Evolutionary conservation across 2,113 vertebrate genomes (phyloP).

Genomic region (Picathartes gymnocephalus): DNA sequence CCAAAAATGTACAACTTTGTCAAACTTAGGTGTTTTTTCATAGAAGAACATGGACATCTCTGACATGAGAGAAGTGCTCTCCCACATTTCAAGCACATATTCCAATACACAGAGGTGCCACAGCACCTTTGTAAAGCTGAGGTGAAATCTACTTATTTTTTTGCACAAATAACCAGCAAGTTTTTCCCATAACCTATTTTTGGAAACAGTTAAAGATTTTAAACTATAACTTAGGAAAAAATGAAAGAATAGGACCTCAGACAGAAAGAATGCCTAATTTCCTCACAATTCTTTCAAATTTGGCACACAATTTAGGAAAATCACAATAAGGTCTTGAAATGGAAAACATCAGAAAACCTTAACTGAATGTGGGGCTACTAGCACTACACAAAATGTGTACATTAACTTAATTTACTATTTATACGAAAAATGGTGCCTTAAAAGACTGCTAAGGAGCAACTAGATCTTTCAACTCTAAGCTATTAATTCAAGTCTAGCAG

Average conservation of each 20-base stretch:
- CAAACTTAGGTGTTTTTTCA: not conserved
- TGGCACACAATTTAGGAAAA: not conserved
- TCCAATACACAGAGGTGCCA: not conserved
- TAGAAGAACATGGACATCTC: not conserved
- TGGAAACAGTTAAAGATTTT: not conserved
- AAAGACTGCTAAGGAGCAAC: not conserved
- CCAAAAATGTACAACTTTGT: not conserved
- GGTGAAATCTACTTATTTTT: not conserved
- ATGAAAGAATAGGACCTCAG: not conserved
- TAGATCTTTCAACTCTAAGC: not conserved
- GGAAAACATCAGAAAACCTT: not conserved
- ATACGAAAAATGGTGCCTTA: not conserved
- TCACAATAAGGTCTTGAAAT: not conserved
- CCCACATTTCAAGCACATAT: not conserved
- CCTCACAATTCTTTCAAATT: not conserved
- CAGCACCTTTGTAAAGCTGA: not conserved
- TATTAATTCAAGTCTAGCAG: not conserved
- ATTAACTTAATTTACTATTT: not conserved
- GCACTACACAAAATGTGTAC: not conserved
- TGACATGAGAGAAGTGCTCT: not conserved
- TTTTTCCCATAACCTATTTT: not conserved
- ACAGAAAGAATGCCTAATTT: not conserved
- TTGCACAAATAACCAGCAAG: not conserved
- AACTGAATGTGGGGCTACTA: not conserved
- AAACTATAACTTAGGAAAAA: not conserved